These are phyloP conservation scores for Caenorhabditis sulstoni DNA, from an alignment of 2,888 invertebrate genomes.

Conservation along the genomic window DNA sequence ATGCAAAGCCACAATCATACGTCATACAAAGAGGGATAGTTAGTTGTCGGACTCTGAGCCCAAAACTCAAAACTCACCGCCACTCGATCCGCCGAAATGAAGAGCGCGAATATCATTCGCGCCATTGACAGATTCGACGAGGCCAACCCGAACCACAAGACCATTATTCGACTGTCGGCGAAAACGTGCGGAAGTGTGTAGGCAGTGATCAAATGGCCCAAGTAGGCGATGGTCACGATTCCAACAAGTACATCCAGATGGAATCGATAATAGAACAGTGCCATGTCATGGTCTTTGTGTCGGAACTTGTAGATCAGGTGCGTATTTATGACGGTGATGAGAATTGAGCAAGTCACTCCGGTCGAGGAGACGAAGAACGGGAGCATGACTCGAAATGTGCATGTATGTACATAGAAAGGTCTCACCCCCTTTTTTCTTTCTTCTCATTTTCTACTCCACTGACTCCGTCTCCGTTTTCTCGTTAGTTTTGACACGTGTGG, in stretches of 20 bases:
- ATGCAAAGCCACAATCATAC: too few relatives aligned
- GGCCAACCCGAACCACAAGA: constrained; percentile 43
- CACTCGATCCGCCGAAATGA: constrained; percentile 27
- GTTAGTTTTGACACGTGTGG: too few relatives aligned
- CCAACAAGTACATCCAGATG: constrained; percentile 29
- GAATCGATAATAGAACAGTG: constrained; percentile 35
- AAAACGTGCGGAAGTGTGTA: constrained; percentile 17
- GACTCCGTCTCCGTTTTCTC: too few relatives aligned
- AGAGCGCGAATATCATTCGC: constrained; percentile 23
- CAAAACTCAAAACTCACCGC: constrained; percentile 30
- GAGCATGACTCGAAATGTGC: constrained; percentile 3
- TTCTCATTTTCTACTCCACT: too few relatives aligned
- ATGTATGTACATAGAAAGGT: too few relatives aligned
- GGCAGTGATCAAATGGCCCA: constrained; percentile 27
- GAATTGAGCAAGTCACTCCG: constrained; percentile 27
- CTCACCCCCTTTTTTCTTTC: too few relatives aligned
- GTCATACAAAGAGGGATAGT: too few relatives aligned
- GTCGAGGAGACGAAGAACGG: constrained; percentile 26
- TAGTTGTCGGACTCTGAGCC: too few relatives aligned
- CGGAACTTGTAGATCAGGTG: constrained; percentile 27
- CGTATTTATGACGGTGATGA: constrained; percentile 19
- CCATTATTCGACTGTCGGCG: constrained; percentile 15
- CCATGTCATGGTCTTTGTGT: constrained; percentile 24
- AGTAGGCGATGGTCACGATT: constrained; percentile 19
- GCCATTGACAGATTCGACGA: constrained; percentile 46